Conservation (phyloP, 2,888 invertebrate genomes). For the Aporophyla nigra region DNA sequence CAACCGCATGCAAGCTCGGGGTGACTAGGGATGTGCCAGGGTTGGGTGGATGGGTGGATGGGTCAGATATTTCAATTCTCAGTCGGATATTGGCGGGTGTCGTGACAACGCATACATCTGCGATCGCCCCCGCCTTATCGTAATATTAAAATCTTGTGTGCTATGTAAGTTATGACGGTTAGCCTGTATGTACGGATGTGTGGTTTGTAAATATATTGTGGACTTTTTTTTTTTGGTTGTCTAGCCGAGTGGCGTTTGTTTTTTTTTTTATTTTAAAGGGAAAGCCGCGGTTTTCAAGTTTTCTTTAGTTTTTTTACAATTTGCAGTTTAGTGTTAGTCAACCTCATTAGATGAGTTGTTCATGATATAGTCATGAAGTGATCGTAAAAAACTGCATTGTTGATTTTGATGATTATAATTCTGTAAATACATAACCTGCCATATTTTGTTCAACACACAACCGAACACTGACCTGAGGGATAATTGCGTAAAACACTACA, state of each 20-base stretch:
- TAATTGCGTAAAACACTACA: too few relatives aligned
- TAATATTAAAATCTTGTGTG: conserved; percentile 87
- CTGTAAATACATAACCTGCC: too few relatives aligned
- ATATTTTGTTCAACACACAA: too few relatives aligned
- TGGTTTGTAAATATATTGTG: conserved; percentile 69
- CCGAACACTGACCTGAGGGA: too few relatives aligned
- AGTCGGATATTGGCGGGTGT: conserved; percentile 88
- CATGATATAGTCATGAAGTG: too few relatives aligned
- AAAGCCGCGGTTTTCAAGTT: too few relatives aligned
- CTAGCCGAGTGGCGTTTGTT: conserved; percentile 5
- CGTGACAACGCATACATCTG: conserved; percentile 90
- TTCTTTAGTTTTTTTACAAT: too few relatives aligned
- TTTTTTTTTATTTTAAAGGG: conserved; percentile 1
- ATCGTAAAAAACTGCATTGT: too few relatives aligned
- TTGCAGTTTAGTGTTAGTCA: too few relatives aligned
- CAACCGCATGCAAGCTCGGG: conserved; percentile 39
- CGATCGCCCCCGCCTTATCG: conserved; percentile 81
- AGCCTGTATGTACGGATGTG: conserved; percentile 74
- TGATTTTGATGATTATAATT: too few relatives aligned
- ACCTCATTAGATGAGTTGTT: too few relatives aligned
- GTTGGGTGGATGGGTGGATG: conserved; percentile 53
- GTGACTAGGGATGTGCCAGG: conserved; percentile 39
- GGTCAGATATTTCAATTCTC: conserved; percentile 91
- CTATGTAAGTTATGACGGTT: conserved; percentile 79
- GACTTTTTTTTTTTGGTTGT: conserved; percentile 49